These are phyloP conservation scores for Nezara viridula DNA, from an alignment of 2,888 invertebrate species.

Conservation along the genomic window DNA sequence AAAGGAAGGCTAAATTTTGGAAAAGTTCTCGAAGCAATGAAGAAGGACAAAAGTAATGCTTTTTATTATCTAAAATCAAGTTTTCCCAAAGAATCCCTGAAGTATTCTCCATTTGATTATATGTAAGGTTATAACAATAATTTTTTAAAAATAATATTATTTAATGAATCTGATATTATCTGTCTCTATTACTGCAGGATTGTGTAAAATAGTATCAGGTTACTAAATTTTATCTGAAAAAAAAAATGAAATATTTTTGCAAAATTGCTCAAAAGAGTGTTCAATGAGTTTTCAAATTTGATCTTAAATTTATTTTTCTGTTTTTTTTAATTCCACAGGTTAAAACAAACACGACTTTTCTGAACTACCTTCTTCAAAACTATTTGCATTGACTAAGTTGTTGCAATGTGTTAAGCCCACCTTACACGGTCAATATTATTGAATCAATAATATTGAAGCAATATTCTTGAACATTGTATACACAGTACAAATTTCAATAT, in stretches of 20 bases:
- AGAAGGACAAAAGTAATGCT: background rate
- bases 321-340: too few species aligned
- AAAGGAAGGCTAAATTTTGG: conserved; percentile 16
- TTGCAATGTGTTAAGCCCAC: too few species aligned
- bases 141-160: background rate
- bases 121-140: background rate
- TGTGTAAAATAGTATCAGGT: background rate
- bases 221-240: background rate
- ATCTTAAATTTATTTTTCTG: too few species aligned
- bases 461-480: too few species aligned
- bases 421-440: too few species aligned
- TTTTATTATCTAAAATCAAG: conserved; percentile 41
- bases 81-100: background rate
- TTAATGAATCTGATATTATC: background rate
- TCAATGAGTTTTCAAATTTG: too few species aligned
- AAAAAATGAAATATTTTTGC: background rate
- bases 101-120: conserved; percentile 45
- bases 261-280: too few species aligned
- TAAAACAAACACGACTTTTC: too few species aligned
- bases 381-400: too few species aligned
- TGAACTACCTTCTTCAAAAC: too few species aligned
- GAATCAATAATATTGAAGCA: too few species aligned
- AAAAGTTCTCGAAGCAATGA: background rate
- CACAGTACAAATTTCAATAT: too few species aligned
- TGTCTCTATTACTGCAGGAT: background rate